Percentiles rank a stretch among this genome's conserved stretches.
These are phyloP conservation scores for Scaeva pyrastri DNA, from an alignment of 2,888 invertebrate species.

Conservation along the genomic window DNA sequence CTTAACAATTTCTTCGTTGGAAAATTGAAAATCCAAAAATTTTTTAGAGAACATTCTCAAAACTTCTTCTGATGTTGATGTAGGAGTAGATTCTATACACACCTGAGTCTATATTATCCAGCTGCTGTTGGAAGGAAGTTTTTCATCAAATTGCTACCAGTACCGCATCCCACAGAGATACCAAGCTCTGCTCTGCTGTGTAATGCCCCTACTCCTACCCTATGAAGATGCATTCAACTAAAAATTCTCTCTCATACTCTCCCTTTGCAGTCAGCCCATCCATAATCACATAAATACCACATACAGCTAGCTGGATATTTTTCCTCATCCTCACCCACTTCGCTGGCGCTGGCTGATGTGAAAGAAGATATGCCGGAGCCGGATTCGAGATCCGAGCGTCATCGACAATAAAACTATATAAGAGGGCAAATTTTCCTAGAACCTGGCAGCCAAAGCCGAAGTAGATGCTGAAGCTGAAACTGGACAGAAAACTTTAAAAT, in stretches of 20 bases:
- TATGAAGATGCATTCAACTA: constrained; percentile 68
- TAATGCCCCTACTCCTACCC: constrained; percentile 30
- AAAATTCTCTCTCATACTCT: constrained; percentile 57
- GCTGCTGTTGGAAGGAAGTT: constrained; percentile 34
- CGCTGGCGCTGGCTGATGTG: not conserved
- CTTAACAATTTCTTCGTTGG: constrained; percentile 56
- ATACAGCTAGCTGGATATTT: constrained; percentile 46
- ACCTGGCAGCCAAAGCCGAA: constrained; percentile 7
- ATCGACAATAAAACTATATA: constrained; percentile 68
- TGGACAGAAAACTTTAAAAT: constrained; percentile 71
- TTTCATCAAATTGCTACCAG: constrained; percentile 65
- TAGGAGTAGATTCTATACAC: not conserved
- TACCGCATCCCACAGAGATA: not conserved
- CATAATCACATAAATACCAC: constrained; percentile 74
- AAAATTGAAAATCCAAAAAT: constrained; percentile 58
- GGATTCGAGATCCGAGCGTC: too few species aligned
- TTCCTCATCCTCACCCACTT: not conserved
- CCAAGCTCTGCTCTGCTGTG: constrained; percentile 25
- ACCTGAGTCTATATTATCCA: constrained; percentile 26
- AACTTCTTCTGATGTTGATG: constrained; percentile 48
- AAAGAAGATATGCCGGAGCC: constrained; percentile 35
- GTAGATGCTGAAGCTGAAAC: not conserved
- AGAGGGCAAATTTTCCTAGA: constrained; percentile 63
- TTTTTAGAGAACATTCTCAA: constrained; percentile 47
- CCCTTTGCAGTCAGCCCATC: constrained; percentile 47